Evolutionary conservation across 2,888 invertebrate species (phyloP).

Genomic region (Harmothoe impar): DNA sequence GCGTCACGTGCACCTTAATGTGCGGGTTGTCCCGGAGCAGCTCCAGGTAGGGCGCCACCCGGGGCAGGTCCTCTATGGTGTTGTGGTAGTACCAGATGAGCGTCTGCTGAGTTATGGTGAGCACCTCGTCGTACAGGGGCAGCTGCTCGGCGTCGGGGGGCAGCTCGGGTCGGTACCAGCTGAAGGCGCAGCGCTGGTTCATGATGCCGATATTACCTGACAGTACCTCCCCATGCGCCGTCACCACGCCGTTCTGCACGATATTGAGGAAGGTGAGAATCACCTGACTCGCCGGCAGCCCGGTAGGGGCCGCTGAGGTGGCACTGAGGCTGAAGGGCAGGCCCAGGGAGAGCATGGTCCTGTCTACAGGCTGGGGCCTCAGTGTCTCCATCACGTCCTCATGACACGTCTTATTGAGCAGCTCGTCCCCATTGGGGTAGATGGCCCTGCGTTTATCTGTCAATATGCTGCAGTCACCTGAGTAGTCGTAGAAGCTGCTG

Average conservation of each 20-base stretch:
- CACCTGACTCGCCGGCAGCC: background rate
- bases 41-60: constrained; percentile 49
- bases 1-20: constrained; percentile 57
- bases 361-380: constrained; percentile 13
- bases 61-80: constrained; percentile 59
- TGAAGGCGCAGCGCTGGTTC: constrained; percentile 49
- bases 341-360: constrained; percentile 50
- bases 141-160: background rate
- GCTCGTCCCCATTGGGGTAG: constrained; percentile 60
- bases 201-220: constrained; percentile 13
- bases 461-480: constrained; percentile 12
- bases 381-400: constrained; percentile 2
- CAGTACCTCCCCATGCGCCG: constrained; percentile 58
- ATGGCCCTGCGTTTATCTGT: constrained; percentile 26
- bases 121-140: constrained; percentile 61
- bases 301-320: constrained; percentile 11
- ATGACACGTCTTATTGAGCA: constrained; percentile 52
- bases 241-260: constrained; percentile 40
- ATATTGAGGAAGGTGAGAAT: constrained; percentile 62
- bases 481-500: constrained; percentile 31
- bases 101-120: constrained; percentile 61
- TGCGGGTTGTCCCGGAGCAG: constrained; percentile 56
- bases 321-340: constrained; percentile 48
- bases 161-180: constrained; percentile 8
- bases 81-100: constrained; percentile 62